These are phyloP conservation scores for Tragelaphus scriptus DNA, from an alignment of 2,113 vertebrate species.

Conservation along the genomic window DNA sequence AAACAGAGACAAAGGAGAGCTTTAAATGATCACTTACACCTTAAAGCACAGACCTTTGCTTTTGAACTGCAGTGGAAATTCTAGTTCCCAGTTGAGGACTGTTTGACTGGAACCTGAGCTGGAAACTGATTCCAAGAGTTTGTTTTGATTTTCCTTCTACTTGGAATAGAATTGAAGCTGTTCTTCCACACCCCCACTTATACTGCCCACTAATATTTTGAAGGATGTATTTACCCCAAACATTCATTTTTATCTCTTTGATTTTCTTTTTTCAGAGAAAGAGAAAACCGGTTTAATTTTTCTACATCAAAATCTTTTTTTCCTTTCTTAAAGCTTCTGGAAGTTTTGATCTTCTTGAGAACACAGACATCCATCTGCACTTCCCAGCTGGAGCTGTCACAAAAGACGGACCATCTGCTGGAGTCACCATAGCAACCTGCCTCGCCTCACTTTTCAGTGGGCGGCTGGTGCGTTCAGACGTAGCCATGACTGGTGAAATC, in stretches of 20 bases:
- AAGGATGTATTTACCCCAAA: neutral
- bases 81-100: neutral
- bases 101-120: neutral
- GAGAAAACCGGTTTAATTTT: conserved; percentile 70
- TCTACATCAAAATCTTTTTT: conserved; percentile 68
- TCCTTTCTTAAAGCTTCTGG: conserved; percentile 86
- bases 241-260: neutral
- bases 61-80: neutral
- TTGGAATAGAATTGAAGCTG: neutral
- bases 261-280: neutral
- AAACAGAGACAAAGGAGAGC: neutral
- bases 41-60: neutral
- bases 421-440: conserved; percentile 98
- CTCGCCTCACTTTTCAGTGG: conserved; percentile 96
- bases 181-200: neutral
- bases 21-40: neutral
- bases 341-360: conserved; percentile 94
- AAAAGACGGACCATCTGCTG: conserved; percentile 98
- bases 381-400: conserved; percentile 98
- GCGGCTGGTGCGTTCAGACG: conserved; percentile 92
- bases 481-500: conserved; percentile 99
- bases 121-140: neutral
- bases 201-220: neutral
- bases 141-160: neutral
- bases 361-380: conserved; percentile 99